Percentiles rank a stretch among this genome's conserved stretches.
These are phyloP conservation scores for Mustelus asterias DNA, from an alignment of 2,113 vertebrate genomes.

Conservation along the genomic window DNA sequence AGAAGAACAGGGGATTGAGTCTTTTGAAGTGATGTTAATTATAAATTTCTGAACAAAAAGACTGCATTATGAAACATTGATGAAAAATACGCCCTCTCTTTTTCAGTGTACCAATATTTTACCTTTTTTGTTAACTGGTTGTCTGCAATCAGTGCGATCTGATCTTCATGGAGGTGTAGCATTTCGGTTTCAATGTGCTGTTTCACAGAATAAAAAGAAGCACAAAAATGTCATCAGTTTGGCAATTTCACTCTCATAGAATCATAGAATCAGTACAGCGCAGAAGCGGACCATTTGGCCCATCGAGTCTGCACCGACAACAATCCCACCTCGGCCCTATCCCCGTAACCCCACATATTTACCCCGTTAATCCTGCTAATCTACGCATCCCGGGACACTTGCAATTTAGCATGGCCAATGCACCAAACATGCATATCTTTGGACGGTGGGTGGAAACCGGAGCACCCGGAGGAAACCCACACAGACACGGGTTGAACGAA, in stretches of 20 bases:
- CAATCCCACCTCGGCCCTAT: too few relatives aligned
- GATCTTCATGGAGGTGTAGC: background rate
- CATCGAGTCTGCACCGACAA: too few relatives aligned
- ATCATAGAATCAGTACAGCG: too few relatives aligned
- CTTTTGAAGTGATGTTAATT: constrained; percentile 32
- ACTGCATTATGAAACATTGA: constrained; percentile 23
- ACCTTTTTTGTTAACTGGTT: background rate
- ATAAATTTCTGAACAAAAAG: constrained; percentile 34
- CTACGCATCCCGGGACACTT: too few relatives aligned
- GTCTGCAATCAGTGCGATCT: background rate
- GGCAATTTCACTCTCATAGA: background rate
- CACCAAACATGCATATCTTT: too few relatives aligned
- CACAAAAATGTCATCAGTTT: background rate
- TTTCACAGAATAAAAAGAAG: background rate
- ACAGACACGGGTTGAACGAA: too few relatives aligned
- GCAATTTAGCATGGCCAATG: too few relatives aligned
- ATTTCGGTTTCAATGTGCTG: background rate
- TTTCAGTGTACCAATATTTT: constrained; percentile 2
- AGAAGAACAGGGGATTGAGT: background rate
- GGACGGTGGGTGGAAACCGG: too few relatives aligned
- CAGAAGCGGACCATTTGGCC: too few relatives aligned
- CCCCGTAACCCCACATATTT: too few relatives aligned
- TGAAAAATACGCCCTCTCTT: constrained; percentile 11
- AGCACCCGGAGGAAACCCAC: too few relatives aligned
- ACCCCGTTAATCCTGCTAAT: too few relatives aligned